Evolutionary conservation across 2,888 invertebrate species (phyloP).

Genomic region (Phanerotoma sp.): DNA sequence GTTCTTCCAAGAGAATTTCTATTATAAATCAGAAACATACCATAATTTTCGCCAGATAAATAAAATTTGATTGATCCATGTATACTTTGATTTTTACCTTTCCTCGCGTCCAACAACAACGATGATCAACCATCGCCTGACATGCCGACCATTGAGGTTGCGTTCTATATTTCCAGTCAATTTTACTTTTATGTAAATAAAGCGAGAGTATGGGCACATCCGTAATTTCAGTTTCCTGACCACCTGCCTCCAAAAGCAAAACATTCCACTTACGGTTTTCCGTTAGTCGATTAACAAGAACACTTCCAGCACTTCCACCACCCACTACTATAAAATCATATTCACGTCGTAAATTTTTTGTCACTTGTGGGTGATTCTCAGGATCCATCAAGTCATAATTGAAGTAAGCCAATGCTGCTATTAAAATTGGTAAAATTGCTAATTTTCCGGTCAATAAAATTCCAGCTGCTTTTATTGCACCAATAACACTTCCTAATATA

Average conservation of each 20-base stretch:
- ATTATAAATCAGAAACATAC: too few species aligned
- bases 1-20: too few species aligned
- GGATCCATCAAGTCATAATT: constrained; percentile 85
- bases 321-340: constrained; percentile 86
- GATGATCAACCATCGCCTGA: constrained; percentile 80
- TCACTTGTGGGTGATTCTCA: constrained; percentile 73
- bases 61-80: neutral
- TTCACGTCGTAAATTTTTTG: constrained; percentile 64
- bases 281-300: constrained; percentile 77
- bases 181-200: constrained; percentile 84
- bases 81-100: constrained; percentile 59
- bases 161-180: constrained; percentile 90
- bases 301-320: constrained; percentile 82
- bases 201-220: constrained; percentile 85
- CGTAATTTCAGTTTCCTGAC: constrained; percentile 83
- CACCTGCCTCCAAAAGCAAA: constrained; percentile 80
- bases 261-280: constrained; percentile 79
- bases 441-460: constrained; percentile 73
- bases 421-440: constrained; percentile 72
- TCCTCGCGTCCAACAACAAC: constrained; percentile 88
- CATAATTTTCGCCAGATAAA: too few species aligned
- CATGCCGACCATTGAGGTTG: constrained; percentile 83
- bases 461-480: constrained; percentile 72
- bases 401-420: constrained; percentile 77
- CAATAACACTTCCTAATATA: constrained; percentile 60